These are phyloP conservation scores for Clarias fuscus DNA, from an alignment of 2,797 vertebrate species.

Conservation along the genomic window DNA sequence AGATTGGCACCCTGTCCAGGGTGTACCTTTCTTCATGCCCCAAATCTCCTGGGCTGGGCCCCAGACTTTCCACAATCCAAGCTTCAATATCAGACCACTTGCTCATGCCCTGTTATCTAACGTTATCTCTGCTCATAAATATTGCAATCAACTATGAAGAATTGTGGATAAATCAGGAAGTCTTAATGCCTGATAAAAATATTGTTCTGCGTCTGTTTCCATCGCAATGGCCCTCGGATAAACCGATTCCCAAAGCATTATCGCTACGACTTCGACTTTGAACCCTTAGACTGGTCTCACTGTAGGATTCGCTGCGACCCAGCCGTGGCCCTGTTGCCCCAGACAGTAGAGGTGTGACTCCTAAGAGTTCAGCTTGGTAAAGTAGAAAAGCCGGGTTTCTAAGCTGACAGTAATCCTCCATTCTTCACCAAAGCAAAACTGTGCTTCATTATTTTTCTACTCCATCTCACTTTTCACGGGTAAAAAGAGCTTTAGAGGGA, in stretches of 20 bases:
- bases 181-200: background rate
- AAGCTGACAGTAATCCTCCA: slow-evolving; percentile 46
- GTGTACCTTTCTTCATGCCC: too few species aligned
- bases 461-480: background rate
- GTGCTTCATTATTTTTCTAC: slow-evolving; percentile 31
- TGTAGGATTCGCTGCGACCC: slow-evolving; percentile 27
- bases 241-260: slow-evolving; percentile 5
- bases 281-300: slow-evolving; percentile 13
- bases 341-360: slow-evolving; percentile 8
- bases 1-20: too few species aligned
- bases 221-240: background rate
- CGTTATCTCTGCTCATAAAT: background rate
- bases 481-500: slow-evolving; percentile 15
- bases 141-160: background rate
- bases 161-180: background rate
- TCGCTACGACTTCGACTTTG: slow-evolving; percentile 20
- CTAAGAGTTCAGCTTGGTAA: slow-evolving; percentile 17
- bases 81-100: background rate
- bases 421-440: slow-evolving; percentile 30
- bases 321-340: slow-evolving; percentile 35
- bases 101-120: background rate
- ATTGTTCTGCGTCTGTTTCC: background rate
- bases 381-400: slow-evolving; percentile 21
- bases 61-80: too few species aligned
- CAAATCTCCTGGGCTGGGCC: too few species aligned